Base-by-base conservation (phyloP, 2,113 vertebrate species). In the Clinocottus analis region DNA sequence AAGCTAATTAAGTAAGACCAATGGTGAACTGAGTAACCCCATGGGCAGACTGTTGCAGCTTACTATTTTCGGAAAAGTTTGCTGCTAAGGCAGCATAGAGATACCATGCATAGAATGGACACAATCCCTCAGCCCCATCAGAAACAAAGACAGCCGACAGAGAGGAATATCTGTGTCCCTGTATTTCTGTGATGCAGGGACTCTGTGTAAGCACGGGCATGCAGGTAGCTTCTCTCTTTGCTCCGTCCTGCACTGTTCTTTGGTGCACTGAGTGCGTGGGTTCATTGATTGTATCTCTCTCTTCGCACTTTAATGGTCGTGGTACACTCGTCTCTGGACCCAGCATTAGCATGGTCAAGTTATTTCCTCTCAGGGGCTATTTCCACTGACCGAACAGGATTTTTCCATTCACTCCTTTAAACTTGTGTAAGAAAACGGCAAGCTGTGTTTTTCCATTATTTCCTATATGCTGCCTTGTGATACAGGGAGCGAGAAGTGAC, bases 341-440 rank as follows among this genome's bases (percentile, higher is more conserved):
- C 75, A 60, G 84, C 94, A 94, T 89, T 89, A 93, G 91, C 93
- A 94, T 94, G 76, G 82, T 88, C 88, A 92, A 94, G 90, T 94
- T 94, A 95, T 95, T 96, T 93, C 93, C 94, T 94, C 94, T 93
- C 93, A 91, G 87, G 93, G 92, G 87, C 89, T 94, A 93, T 95
- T 96, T 96, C 95, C 94, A 95, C 87, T 94, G 86, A 85, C 86
- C 80, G 53, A 90, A 88, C 83, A 84, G 88, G 84, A 95, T 95
- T 97, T 93, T 96, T 96, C 94, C 91, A 74, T 92, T 95, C 79
- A 81, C 91, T 94, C 91, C 90, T 89, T 90, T 79, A 80, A 90
- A 93, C 79, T 89, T 85, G 92, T 88, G 93, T 89, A 95, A 94
- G 84, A 92, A 86, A 80, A 91, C 43, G 74, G 79, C 91, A 80